Evolutionary conservation across 2,797 vertebrate genomes (phyloP).

Genomic region (Mareca penelope): DNA sequence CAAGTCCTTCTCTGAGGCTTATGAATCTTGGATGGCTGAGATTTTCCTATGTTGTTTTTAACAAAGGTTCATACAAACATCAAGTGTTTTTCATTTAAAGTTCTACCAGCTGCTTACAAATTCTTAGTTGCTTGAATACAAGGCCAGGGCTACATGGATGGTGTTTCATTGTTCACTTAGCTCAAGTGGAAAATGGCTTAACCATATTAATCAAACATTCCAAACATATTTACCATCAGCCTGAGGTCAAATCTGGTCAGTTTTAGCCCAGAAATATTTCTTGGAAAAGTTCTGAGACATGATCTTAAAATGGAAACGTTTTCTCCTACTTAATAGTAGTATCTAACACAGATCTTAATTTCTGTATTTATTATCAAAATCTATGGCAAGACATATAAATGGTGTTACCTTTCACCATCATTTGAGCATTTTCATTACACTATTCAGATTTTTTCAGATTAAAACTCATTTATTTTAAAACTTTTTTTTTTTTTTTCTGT

Average conservation of each 20-base stretch:
- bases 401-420: not conserved
- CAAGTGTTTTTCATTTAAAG: slow-evolving; percentile 54
- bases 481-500: not conserved
- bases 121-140: not conserved
- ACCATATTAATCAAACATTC: slow-evolving; percentile 61
- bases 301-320: slow-evolving; percentile 5
- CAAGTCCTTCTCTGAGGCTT: not conserved
- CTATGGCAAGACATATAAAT: not conserved
- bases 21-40: not conserved
- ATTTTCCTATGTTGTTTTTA: slow-evolving; percentile 33
- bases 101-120: not conserved
- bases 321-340: not conserved
- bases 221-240: slow-evolving; percentile 42
- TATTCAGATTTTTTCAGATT: not conserved
- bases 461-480: not conserved
- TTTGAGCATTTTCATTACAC: not conserved
- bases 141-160: slow-evolving; percentile 4
- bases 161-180: slow-evolving; percentile 24
- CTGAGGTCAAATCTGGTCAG: slow-evolving; percentile 43
- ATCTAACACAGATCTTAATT: not conserved
- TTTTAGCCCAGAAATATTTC: slow-evolving; percentile 32
- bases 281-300: slow-evolving; percentile 17
- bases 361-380: not conserved
- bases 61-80: slow-evolving; percentile 26
- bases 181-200: slow-evolving; percentile 52